Evolutionary conservation across 2,797 vertebrate species (phyloP).

Genomic region (Momotus momota): DNA sequence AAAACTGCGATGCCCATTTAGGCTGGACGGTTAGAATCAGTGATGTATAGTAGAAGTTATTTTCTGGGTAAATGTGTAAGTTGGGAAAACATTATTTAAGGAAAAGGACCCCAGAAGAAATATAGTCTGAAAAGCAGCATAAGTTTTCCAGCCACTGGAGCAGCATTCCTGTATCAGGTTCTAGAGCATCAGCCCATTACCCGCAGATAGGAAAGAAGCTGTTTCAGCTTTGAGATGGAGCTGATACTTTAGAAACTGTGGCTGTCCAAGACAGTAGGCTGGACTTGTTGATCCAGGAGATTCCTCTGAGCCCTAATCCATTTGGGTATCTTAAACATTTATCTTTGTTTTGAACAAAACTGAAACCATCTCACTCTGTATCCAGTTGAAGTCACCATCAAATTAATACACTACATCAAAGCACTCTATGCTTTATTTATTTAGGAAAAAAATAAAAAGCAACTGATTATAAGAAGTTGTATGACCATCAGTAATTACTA

Average conservation of each 20-base stretch:
- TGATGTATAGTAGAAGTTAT: background rate
- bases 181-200: background rate
- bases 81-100: background rate
- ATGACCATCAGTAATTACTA: background rate
- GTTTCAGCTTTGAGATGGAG: background rate
- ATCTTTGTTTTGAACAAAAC: background rate
- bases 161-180: background rate
- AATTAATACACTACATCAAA: background rate
- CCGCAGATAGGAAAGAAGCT: background rate
- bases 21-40: background rate
- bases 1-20: background rate
- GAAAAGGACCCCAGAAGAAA: background rate
- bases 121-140: accelerated
- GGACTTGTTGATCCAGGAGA: background rate
- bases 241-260: background rate
- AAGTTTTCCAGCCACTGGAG: background rate
- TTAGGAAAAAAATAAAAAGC: background rate
- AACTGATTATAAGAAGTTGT: background rate
- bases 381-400: background rate
- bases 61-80: background rate
- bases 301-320: background rate
- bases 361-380: background rate
- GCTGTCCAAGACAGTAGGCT: background rate
- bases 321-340: background rate
- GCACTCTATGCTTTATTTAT: background rate